A percentile compares a stretch with the other conserved stretches of the same genome.
These are phyloP conservation scores for Phaethon lepturus DNA, from an alignment of 2,113 vertebrate species.

Conservation along the genomic window DNA sequence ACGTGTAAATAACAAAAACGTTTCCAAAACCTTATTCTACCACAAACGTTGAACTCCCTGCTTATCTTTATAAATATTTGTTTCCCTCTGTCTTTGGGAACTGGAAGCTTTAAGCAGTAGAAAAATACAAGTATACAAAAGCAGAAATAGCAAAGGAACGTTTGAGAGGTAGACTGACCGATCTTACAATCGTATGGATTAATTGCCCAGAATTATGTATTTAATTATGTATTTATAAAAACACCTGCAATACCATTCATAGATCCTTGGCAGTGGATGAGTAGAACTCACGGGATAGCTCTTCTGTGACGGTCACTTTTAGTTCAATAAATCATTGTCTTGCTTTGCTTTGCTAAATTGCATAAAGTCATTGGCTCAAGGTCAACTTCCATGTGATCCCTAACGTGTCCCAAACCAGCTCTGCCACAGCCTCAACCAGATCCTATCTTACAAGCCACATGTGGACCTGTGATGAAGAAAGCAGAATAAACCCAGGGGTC, in stretches of 20 bases:
- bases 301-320: not conserved
- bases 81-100: not conserved
- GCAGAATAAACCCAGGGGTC: not conserved
- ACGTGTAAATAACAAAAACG: not conserved
- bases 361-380: not conserved
- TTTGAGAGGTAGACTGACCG: not conserved
- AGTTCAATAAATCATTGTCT: not conserved
- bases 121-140: not conserved
- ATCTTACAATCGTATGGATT: not conserved
- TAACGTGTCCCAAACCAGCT: not conserved
- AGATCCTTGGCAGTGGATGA: not conserved
- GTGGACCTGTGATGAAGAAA: not conserved
- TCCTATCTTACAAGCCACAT: not conserved
- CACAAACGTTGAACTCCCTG: not conserved
- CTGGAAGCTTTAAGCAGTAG: not conserved
- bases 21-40: not conserved
- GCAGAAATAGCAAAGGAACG: not conserved
- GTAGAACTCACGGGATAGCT: not conserved
- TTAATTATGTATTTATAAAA: not conserved
- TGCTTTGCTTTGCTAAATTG: not conserved
- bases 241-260: not conserved
- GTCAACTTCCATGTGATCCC: not conserved
- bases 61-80: not conserved
- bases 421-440: not conserved
- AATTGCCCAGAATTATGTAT: not conserved